Evolutionary conservation across 1,140 invertebrate species (phyloP).

Genomic region (Aphidius gifuensis): DNA sequence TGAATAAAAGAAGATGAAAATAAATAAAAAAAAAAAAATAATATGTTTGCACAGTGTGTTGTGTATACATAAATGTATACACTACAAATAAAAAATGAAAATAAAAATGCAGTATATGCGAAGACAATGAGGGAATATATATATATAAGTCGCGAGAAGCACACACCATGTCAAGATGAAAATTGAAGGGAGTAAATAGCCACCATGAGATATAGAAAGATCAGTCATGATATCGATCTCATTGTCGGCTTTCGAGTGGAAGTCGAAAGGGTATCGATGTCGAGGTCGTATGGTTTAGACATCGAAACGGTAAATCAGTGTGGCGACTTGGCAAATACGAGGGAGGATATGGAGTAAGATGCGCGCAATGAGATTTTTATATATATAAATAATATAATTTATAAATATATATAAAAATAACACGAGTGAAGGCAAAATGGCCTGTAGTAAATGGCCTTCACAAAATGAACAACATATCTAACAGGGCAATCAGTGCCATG

Average conservation of each 20-base stretch:
- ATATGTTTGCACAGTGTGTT: too few relatives aligned
- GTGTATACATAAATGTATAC: too few relatives aligned
- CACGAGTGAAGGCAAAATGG: slow-evolving; percentile 18
- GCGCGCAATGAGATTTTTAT: slow-evolving; percentile 11
- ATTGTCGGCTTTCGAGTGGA: slow-evolving; percentile 22
- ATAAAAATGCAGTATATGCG: too few relatives aligned
- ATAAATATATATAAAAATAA: not conserved
- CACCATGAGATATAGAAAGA: slow-evolving; percentile 18
- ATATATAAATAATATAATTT: slow-evolving; percentile 12
- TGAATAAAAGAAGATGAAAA: too few relatives aligned
- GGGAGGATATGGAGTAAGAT: slow-evolving; percentile 18
- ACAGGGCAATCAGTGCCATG: slow-evolving; percentile 16
- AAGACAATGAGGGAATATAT: not conserved
- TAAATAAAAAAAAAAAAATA: not conserved
- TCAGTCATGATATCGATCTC: slow-evolving; percentile 24
- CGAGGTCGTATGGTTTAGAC: slow-evolving; percentile 20
- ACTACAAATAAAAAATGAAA: too few relatives aligned
- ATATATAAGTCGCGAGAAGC: too few relatives aligned
- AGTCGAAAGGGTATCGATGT: slow-evolving; percentile 28
- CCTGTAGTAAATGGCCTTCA: slow-evolving; percentile 4
- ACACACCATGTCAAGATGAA: too few relatives aligned
- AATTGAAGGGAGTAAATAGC: not conserved
- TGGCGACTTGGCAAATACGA: slow-evolving; percentile 21
- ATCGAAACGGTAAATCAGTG: slow-evolving; percentile 22
- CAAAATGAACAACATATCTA: not conserved